Evolutionary conservation across 2,888 invertebrate genomes (phyloP), one percentile per base, ranked within the genome.

Genomic region (Dasypolia templi): DNA sequence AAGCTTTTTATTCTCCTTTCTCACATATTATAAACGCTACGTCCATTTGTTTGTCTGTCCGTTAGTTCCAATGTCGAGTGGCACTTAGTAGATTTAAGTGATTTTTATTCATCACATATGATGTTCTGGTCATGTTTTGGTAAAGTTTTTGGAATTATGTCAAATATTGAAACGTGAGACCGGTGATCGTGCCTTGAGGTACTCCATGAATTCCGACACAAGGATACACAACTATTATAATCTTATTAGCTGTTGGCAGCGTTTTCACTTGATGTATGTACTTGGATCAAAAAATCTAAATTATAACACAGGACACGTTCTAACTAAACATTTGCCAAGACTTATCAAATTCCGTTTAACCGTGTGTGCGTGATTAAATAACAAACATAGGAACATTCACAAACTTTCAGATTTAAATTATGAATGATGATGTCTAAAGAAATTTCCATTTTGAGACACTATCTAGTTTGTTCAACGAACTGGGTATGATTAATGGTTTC

Each of bases 391-490:
- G n/a, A n/a, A n/a, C n/a, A n/a, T 6, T n/a, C n/a, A 58, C 4
- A 39, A 56, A 29, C 12, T 55, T 39, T n/a, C 14, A 12, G 4
- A 32, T 46, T 55, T 14, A 65, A 55, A 46, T 44, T 29, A 44
- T 35, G 44, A 44, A 14, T n/a, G 29, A 66, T 44, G 22, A 58
- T 68, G 42, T 42, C 49, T 51, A 12, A 35, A 68, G 14, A 58
- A 44, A n/a, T 32, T 67, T 78, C 6, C 35, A 39, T 78, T 69
- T 35, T 78, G 56, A n/a, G n/a, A 69, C 46, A 78, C 61, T 72
- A 79, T 72, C 61, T 49, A 72, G 72, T 79, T 79, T 55, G 19
- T 72, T 79, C 72, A 42, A 26, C 5, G 3, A 79, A 35, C 61
- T 79, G 53, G 49, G 46, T 32, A 49, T 79, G 72, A 76, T 76